phyloP scores from a whole-genome alignment of 2,888 invertebrate genomes.

The Drosophila austrosaltans region DNA sequence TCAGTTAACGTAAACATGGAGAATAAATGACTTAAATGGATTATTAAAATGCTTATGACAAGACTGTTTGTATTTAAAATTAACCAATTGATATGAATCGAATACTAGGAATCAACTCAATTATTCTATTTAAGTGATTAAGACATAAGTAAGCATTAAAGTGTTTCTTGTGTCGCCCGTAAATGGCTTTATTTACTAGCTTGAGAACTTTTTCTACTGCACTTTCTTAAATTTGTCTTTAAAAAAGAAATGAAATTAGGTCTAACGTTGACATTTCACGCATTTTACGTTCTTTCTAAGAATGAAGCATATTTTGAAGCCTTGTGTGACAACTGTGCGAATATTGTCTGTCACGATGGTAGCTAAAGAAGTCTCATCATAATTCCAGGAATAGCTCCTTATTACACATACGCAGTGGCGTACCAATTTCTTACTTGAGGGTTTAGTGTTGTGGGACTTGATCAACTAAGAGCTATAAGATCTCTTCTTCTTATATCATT shows the following conservation, averaged over 20 bases:
- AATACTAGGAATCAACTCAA: not conserved
- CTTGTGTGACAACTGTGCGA: not conserved
- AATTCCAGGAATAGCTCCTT: not conserved
- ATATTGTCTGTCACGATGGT: not conserved
- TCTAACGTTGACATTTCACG: not conserved
- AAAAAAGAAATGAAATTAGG: not conserved
- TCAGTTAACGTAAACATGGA: conserved; percentile 5
- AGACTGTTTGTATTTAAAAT: not conserved
- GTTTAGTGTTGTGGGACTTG: not conserved
- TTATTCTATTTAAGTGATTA: not conserved
- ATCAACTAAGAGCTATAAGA: too few relatives aligned
- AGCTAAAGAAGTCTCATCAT: not conserved
- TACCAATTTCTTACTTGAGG: not conserved
- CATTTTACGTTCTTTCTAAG: not conserved
- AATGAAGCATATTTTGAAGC: not conserved
- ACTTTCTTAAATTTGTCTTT: not conserved
- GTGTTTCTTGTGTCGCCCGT: too few relatives aligned
- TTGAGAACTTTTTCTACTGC: not conserved
- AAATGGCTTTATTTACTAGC: too few relatives aligned
- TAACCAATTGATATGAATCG: not conserved
- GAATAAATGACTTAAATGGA: conserved; percentile 1
- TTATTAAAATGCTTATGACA: conserved; percentile 1
- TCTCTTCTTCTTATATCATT: too few relatives aligned
- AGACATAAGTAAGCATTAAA: not conserved
- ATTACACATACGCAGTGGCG: conserved; percentile 1